phyloP scores from a whole-genome alignment of 2,888 invertebrate genomes.

The Acronicta alni region DNA sequence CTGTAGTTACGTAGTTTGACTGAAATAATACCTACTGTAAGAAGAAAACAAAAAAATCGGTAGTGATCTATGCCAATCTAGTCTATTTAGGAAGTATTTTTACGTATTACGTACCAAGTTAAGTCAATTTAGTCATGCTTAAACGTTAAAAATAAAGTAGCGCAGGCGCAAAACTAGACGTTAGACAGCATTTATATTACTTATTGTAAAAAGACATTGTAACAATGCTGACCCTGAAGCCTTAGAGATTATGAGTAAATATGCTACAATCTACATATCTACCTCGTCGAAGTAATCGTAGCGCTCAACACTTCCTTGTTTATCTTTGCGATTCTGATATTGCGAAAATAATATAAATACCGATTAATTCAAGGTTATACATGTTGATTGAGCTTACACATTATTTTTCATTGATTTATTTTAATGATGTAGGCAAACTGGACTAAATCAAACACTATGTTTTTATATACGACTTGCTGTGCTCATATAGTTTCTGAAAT shows the following conservation, averaged over 20 bases:
- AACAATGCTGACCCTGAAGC: slow-evolving; percentile 67
- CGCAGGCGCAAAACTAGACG: not conserved
- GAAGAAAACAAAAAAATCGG: too few species aligned
- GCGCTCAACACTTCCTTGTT: slow-evolving; percentile 83
- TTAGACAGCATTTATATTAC: not conserved
- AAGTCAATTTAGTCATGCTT: not conserved
- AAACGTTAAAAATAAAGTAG: slow-evolving; percentile 7
- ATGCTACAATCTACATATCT: slow-evolving; percentile 70
- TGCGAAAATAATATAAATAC: slow-evolving; percentile 82
- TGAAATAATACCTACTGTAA: too few species aligned
- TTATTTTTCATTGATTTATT: slow-evolving; percentile 52
- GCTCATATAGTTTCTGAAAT: too few species aligned
- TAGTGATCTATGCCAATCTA: too few species aligned
- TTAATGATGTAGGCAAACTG: not conserved
- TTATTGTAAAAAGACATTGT: slow-evolving; percentile 19
- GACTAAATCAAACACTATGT: not conserved
- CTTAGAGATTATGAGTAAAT: slow-evolving; percentile 71
- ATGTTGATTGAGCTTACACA: slow-evolving; percentile 86
- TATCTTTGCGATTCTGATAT: slow-evolving; percentile 80
- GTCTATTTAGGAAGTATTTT: slow-evolving; percentile 10
- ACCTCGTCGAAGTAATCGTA: slow-evolving; percentile 66
- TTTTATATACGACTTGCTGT: too few species aligned
- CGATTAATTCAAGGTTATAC: slow-evolving; percentile 79
- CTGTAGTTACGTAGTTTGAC: too few species aligned
- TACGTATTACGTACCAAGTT: slow-evolving; percentile 3